These are phyloP conservation scores for Tiliacea citrago DNA, from an alignment of 2,888 invertebrate genomes.

Conservation along the genomic window DNA sequence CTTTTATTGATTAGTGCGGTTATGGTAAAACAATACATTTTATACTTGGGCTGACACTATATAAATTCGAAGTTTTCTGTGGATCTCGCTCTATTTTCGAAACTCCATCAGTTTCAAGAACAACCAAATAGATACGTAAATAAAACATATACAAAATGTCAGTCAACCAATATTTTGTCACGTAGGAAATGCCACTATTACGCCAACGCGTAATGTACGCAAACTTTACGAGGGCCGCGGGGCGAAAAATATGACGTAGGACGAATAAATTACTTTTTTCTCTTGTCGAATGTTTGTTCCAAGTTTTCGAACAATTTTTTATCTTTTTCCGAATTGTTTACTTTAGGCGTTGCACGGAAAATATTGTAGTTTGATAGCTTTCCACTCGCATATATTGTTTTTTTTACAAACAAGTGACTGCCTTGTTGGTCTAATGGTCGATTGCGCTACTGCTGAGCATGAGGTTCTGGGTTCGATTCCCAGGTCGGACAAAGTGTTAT, in stretches of 20 bases:
- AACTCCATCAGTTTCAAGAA: not conserved
- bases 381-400: constrained; percentile 73
- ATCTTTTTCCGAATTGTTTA: constrained; percentile 74
- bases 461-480: no score
- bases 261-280: constrained; percentile 81
- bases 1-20: no score
- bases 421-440: no score
- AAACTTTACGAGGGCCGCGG: constrained; percentile 69
- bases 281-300: constrained; percentile 73
- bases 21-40: not conserved
- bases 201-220: constrained; percentile 63
- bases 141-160: constrained; percentile 43
- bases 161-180: constrained; percentile 65
- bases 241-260: constrained; percentile 77
- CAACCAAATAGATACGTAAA: constrained; percentile 26
- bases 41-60: not conserved
- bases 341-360: constrained; percentile 63
- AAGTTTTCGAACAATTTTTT: constrained; percentile 65
- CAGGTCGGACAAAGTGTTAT: no score
- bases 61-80: not conserved
- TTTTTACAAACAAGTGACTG: constrained; percentile 36
- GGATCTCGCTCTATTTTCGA: not conserved
- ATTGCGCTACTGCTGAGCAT: no score
- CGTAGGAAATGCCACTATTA: constrained; percentile 70
- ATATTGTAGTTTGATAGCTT: constrained; percentile 78